Evolutionary conservation across 2,113 vertebrate species (phyloP).

Genomic region (Sinosuthora webbiana): DNA sequence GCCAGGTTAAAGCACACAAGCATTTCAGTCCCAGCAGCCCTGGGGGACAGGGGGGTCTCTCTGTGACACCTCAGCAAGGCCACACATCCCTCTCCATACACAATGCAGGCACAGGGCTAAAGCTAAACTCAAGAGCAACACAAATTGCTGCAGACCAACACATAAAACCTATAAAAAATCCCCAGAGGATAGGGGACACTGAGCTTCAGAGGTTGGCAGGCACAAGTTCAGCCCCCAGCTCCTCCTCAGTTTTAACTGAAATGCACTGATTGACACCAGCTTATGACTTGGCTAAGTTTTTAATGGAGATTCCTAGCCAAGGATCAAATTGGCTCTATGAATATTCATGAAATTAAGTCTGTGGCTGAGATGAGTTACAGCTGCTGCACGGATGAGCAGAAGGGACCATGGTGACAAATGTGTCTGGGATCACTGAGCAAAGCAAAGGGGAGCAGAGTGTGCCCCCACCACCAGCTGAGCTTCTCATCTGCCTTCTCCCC

Average conservation of each 20-base stretch:
- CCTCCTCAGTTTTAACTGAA: background rate
- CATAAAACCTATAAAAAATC: no score
- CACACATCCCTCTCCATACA: rapidly evolving
- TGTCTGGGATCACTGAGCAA: background rate
- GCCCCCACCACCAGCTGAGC: background rate
- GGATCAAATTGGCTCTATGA: slow-evolving; percentile 4
- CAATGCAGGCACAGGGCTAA: background rate
- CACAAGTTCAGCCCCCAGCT: background rate
- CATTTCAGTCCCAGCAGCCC: background rate
- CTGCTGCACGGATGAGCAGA: background rate
- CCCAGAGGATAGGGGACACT: background rate
- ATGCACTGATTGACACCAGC: background rate
- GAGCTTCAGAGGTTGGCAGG: background rate
- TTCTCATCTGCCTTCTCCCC: background rate
- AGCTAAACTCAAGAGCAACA: background rate
- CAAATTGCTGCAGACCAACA: background rate
- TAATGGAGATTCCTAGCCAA: background rate
- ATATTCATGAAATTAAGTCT: slow-evolving; percentile 41
- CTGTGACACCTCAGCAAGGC: background rate
- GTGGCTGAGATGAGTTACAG: background rate
- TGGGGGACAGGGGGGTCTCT: background rate
- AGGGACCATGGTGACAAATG: background rate
- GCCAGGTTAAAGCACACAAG: background rate
- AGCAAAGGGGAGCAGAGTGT: background rate
- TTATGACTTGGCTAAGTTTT: background rate